Percentiles rank a stretch among this genome's conserved stretches.
phyloP scores from a whole-genome alignment of 1,140 invertebrate species.

The Pygmarrhopalites habei region DNA sequence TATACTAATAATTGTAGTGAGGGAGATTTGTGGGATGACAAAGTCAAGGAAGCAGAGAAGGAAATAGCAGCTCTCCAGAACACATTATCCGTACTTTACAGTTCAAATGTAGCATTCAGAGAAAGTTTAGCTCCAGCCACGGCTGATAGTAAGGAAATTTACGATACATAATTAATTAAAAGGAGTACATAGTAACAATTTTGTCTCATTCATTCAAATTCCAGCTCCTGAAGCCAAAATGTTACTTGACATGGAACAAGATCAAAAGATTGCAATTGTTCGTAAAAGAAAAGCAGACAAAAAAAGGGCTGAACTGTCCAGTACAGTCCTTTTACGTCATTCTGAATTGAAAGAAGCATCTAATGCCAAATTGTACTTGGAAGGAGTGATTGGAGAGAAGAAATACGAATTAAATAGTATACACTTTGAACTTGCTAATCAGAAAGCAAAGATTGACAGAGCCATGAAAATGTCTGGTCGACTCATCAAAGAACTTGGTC shows the following conservation, averaged over 20 bases:
- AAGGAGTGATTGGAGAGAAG: constrained; percentile 13
- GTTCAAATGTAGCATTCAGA: constrained; percentile 33
- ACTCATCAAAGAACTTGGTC: constrained; percentile 20
- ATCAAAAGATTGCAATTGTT: not conserved
- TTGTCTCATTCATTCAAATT: too few species aligned
- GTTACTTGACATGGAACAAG: constrained; percentile 13
- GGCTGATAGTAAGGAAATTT: constrained; percentile 21
- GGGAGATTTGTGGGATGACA: constrained; percentile 60
- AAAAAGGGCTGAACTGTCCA: not conserved
- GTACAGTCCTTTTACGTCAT: not conserved
- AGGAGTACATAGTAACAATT: not conserved
- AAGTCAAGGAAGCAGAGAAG: constrained; percentile 57
- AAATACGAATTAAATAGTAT: constrained; percentile 31
- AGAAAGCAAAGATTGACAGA: constrained; percentile 31
- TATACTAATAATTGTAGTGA: too few species aligned
- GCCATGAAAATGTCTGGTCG: constrained; percentile 17
- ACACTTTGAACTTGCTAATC: constrained; percentile 27
- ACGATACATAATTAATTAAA: not conserved
- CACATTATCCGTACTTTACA: constrained; percentile 47
- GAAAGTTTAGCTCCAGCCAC: constrained; percentile 25
- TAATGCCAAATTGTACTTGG: not conserved
- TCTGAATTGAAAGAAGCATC: not conserved
- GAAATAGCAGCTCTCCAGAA: constrained; percentile 68
- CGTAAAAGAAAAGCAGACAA: constrained; percentile 11
- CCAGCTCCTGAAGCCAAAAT: constrained; percentile 16